These are phyloP conservation scores for Endotricha flammealis DNA, from an alignment of 2,888 invertebrate genomes.

Conservation along the genomic window DNA sequence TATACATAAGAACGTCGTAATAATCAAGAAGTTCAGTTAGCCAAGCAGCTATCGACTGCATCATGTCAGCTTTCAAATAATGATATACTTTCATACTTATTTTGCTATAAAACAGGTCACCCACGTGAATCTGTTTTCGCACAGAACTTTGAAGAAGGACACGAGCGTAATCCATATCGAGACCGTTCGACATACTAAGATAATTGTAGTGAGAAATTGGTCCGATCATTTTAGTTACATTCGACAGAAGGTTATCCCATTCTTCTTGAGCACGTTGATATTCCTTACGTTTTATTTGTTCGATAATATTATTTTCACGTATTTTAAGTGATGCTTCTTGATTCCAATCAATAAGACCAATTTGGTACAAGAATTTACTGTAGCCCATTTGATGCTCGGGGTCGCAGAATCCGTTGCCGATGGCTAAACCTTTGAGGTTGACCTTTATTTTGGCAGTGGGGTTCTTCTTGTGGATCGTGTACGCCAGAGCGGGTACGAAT, in stretches of 20 bases:
- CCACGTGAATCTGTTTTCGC: constrained; percentile 2
- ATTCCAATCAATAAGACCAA: background rate
- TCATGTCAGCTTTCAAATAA: background rate
- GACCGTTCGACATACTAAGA: background rate
- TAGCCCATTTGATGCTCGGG: background rate
- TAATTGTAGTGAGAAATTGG: background rate
- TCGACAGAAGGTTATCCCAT: background rate
- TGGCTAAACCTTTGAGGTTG: background rate
- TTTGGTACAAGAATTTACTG: background rate
- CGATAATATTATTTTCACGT: background rate
- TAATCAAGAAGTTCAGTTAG: background rate
- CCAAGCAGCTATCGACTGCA: background rate
- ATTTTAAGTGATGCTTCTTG: background rate
- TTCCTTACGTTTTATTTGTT: background rate
- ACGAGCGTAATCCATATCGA: background rate
- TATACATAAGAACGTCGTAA: constrained; percentile 1
- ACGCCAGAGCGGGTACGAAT: constrained; percentile 61
- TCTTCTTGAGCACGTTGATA: background rate
- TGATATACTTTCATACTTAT: background rate
- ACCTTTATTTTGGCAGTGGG: background rate
- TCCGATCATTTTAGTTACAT: background rate
- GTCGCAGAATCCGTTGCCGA: background rate
- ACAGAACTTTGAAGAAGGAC: background rate
- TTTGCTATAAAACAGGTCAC: background rate
- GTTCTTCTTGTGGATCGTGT: constrained; percentile 26